Percentiles rank a stretch among this genome's conserved stretches.
Evolutionary conservation across 2,888 invertebrate genomes (phyloP).

Genomic region (Tricholauxania praeusta): DNA sequence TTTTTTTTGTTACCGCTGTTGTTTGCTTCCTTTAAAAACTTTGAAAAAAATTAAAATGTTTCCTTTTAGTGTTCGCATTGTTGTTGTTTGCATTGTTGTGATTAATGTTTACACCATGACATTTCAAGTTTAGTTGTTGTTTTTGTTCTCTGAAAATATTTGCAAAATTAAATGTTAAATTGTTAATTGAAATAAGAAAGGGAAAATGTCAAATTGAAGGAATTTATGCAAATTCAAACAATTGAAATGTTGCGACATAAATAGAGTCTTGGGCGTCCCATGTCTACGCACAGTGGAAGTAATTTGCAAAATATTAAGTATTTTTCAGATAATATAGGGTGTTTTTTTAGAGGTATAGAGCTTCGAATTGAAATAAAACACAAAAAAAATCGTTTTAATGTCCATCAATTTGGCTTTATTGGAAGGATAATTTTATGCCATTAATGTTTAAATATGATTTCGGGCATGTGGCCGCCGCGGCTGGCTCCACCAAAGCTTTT

Average conservation of each 20-base stretch:
- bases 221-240: conserved; percentile 22
- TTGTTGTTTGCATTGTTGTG: conserved; percentile 18
- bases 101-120: conserved; percentile 14
- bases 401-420: no score
- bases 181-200: conserved; percentile 15
- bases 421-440: no score
- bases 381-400: no score
- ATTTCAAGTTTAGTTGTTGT: background rate
- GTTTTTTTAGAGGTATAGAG: no score
- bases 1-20: conserved; percentile 15
- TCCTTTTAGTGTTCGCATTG: conserved; percentile 11
- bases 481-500: no score
- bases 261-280: background rate
- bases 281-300: background rate
- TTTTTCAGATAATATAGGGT: background rate
- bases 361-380: no score
- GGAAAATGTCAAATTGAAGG: background rate
- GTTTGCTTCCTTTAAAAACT: background rate
- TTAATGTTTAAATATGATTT: no score
- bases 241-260: conserved; percentile 14
- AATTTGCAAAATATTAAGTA: background rate
- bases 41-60: conserved; percentile 21
- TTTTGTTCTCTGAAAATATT: conserved; percentile 3
- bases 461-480: no score
- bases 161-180: conserved; percentile 18